Conservation (phyloP, 2,113 vertebrate genomes). For the Clarias gariepinus region DNA sequence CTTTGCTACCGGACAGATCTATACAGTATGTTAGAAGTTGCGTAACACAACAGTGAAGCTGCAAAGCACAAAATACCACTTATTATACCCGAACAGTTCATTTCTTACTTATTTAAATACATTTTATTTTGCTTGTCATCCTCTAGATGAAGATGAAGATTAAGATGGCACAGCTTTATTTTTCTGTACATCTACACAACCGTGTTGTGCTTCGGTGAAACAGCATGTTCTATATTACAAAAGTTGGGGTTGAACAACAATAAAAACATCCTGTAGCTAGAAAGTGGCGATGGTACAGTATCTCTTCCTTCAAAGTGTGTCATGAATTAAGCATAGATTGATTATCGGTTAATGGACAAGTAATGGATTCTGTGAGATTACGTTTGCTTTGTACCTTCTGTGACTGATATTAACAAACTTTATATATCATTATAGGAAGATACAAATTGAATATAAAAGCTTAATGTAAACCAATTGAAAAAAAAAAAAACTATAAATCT, state of each 20-base stretch:
- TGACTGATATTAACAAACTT: too few relatives aligned
- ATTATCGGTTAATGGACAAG: neutral
- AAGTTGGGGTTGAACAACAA: neutral
- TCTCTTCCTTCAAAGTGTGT: constrained; percentile 32
- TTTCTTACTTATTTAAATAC: neutral
- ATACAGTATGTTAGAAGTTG: neutral
- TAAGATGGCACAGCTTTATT: constrained; percentile 46
- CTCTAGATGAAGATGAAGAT: neutral
- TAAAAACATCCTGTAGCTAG: constrained; percentile 4
- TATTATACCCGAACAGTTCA: neutral
- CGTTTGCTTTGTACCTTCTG: neutral
- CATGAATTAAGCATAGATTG: neutral
- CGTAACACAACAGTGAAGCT: neutral
- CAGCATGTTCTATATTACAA: neutral
- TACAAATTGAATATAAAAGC: neutral
- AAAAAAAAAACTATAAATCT: neutral
- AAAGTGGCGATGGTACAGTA: neutral
- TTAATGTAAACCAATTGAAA: neutral
- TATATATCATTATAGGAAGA: too few relatives aligned
- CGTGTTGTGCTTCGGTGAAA: neutral
- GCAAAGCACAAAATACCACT: neutral
- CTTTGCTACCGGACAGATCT: neutral
- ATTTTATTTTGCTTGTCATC: neutral
- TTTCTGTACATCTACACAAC: constrained; percentile 31
- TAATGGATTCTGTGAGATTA: neutral